Conservation (phyloP, 2,797 vertebrate genomes). For the Enteromius afrohamiltoni region DNA sequence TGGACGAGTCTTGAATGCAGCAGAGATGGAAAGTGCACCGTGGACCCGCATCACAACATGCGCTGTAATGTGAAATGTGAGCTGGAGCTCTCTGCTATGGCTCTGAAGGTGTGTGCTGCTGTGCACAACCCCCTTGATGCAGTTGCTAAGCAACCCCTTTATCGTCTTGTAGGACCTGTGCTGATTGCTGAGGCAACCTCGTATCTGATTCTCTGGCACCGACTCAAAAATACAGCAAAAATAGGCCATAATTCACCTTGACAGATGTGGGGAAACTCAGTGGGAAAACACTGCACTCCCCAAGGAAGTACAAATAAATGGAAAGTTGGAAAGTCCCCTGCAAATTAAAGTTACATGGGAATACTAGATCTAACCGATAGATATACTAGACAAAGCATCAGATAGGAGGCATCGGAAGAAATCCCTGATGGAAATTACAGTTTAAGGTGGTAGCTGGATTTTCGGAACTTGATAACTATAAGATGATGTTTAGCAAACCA, state of each 20-base stretch:
- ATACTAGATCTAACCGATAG: background rate
- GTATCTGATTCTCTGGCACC: slow-evolving; percentile 20
- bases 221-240: slow-evolving; percentile 20
- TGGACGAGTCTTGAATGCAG: background rate
- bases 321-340: background rate
- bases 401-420: background rate
- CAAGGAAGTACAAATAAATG: background rate
- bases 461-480: background rate
- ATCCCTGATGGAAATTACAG: background rate
- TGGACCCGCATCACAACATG: slow-evolving; percentile 10
- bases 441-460: background rate
- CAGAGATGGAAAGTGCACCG: slow-evolving; percentile 27
- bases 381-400: background rate
- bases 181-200: slow-evolving; percentile 39
- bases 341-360: background rate
- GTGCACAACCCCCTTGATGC: slow-evolving; percentile 56
- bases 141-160: slow-evolving; percentile 77
- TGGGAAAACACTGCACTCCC: background rate
- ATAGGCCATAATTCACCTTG: background rate
- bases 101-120: slow-evolving; percentile 15
- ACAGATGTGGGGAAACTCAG: slow-evolving; percentile 1
- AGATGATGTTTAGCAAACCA: background rate
- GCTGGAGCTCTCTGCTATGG: slow-evolving; percentile 25
- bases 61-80: slow-evolving; percentile 35
- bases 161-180: slow-evolving; percentile 41